These are phyloP conservation scores for Pseudochirops cupreus DNA, from an alignment of 2,797 vertebrate species.

Conservation along the genomic window DNA sequence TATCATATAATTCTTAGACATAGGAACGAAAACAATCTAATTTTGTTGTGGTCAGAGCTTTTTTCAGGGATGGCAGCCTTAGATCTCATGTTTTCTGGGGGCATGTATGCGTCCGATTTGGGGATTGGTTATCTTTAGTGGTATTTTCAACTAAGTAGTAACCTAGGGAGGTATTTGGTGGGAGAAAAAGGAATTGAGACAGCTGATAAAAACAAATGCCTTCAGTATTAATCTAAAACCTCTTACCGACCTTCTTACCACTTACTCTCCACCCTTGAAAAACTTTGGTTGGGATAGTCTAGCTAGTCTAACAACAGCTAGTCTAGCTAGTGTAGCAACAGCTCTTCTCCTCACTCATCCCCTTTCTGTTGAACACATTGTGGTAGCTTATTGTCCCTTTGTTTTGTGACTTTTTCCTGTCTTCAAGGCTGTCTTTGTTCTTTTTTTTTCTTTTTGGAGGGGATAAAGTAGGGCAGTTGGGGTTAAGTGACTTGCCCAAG, in stretches of 20 bases:
- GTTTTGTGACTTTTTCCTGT: constrained; percentile 1
- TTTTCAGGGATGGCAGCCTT: background rate
- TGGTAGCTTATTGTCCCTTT: background rate
- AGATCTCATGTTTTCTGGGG: background rate
- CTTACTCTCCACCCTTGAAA: background rate
- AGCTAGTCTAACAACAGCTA: background rate
- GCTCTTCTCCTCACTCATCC: background rate
- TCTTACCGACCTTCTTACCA: background rate
- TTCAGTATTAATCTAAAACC: background rate
- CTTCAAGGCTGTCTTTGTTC: background rate
- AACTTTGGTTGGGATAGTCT: background rate
- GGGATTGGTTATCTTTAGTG: background rate
- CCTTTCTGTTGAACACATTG: background rate
- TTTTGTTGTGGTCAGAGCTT: background rate
- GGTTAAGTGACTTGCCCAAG: too few relatives aligned
- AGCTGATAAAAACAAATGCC: background rate
- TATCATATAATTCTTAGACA: constrained; percentile 21
- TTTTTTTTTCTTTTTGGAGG: too few relatives aligned
- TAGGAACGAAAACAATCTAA: constrained; percentile 16
- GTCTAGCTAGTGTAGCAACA: background rate
- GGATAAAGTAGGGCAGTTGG: too few relatives aligned
- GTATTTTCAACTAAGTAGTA: background rate
- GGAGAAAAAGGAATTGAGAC: background rate
- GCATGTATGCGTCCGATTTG: background rate
- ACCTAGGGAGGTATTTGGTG: background rate